phyloP scores from a whole-genome alignment of 2,888 invertebrate genomes.

The Operophtera brumata region DNA sequence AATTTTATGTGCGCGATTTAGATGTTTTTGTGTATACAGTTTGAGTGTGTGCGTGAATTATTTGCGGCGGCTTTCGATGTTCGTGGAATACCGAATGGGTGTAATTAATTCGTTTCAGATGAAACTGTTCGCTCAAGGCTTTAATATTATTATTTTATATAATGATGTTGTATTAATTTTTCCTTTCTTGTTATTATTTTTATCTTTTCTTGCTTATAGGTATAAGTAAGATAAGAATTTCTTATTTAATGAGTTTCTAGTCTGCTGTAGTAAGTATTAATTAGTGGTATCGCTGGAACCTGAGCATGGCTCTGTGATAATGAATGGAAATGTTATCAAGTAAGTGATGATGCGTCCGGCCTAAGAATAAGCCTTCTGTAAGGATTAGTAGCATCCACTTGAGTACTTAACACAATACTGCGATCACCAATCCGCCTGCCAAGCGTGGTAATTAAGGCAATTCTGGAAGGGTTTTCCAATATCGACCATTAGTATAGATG shows the following conservation, averaged over 20 bases:
- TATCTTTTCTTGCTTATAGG: conserved; percentile 6
- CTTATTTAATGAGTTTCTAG: conserved; percentile 24
- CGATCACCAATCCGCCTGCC: no score
- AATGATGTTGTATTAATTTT: conserved; percentile 10
- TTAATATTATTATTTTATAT: conserved; percentile 13
- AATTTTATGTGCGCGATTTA: conserved; percentile 73
- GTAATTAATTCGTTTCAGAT: conserved; percentile 74
- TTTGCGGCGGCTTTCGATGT: conserved; percentile 67
- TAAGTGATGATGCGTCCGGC: no score
- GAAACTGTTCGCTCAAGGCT: conserved; percentile 44
- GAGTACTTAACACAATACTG: no score
- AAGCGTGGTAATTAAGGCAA: no score
- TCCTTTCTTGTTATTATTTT: background rate
- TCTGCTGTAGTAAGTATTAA: conserved; percentile 14
- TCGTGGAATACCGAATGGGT: conserved; percentile 67
- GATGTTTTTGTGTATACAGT: conserved; percentile 55
- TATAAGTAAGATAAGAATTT: conserved; percentile 21
- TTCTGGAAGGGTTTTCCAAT: no score
- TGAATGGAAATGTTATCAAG: no score
- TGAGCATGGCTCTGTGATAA: background rate
- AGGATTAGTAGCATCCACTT: no score
- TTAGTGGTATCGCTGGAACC: conserved; percentile 12
- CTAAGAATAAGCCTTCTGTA: no score
- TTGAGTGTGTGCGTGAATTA: conserved; percentile 58
- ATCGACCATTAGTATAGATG: no score